phyloP scores from a whole-genome alignment of 1,140 invertebrate species.

The Portunus trituberculatus region DNA sequence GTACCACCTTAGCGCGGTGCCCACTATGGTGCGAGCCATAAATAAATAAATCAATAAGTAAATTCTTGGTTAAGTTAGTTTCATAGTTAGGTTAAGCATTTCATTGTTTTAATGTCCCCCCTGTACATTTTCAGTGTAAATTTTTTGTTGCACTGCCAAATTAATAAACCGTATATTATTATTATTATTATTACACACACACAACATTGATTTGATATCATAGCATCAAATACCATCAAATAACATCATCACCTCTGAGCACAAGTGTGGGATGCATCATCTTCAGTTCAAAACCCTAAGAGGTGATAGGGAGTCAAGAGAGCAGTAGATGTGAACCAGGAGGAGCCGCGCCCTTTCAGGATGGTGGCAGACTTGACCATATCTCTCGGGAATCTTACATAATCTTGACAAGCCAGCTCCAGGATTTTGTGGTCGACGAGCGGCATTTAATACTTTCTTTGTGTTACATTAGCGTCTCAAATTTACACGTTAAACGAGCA shows the following conservation, averaged over 20 bases:
- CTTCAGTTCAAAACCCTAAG: neutral
- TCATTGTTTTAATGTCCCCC: too few relatives aligned
- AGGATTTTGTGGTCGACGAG: neutral
- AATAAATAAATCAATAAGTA: too few relatives aligned
- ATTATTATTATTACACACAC: too few relatives aligned
- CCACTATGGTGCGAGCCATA: too few relatives aligned
- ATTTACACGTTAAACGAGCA: slow-evolving; percentile 2
- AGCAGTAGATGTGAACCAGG: neutral
- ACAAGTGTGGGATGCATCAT: neutral
- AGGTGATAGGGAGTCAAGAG: neutral
- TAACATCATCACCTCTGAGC: neutral
- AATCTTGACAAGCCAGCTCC: neutral
- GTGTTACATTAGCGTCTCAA: neutral
- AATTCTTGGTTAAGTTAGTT: too few relatives aligned
- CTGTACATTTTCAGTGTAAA: too few relatives aligned
- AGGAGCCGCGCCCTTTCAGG: neutral
- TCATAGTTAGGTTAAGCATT: too few relatives aligned
- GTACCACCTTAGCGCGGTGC: too few relatives aligned
- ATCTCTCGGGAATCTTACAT: neutral
- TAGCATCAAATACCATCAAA: neutral
- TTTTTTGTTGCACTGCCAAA: too few relatives aligned
- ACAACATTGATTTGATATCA: neutral
- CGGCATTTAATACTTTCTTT: slow-evolving; percentile 1
- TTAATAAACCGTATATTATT: too few relatives aligned
- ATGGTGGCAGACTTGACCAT: neutral